These are phyloP conservation scores for Aegotheles bennettii DNA, from an alignment of 2,113 vertebrate genomes.

Conservation along the genomic window DNA sequence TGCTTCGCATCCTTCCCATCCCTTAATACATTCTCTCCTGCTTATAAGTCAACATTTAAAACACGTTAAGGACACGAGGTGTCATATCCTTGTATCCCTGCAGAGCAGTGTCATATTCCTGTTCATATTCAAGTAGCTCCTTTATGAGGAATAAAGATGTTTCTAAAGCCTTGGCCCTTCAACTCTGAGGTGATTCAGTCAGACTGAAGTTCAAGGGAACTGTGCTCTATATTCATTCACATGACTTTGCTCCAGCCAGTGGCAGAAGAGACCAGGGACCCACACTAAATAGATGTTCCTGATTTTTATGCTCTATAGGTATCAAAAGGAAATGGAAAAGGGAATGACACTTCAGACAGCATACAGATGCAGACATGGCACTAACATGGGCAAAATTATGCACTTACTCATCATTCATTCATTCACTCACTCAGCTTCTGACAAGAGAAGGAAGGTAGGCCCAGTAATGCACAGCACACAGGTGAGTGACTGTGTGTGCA, in stretches of 20 bases:
- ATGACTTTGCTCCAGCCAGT: background rate
- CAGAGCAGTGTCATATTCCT: background rate
- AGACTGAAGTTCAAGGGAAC: background rate
- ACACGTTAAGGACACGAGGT: fast-evolving
- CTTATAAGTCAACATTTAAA: background rate
- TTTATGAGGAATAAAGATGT: background rate
- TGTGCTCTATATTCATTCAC: background rate
- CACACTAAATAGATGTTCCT: fast-evolving
- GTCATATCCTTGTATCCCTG: background rate
- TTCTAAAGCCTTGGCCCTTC: background rate
- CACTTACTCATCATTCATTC: background rate
- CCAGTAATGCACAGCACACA: fast-evolving
- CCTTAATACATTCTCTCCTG: background rate
- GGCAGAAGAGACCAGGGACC: background rate
- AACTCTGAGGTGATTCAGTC: background rate
- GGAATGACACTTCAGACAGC: background rate
- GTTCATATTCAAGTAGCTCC: background rate
- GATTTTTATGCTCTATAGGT: background rate
- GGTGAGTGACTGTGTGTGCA: fast-evolving
- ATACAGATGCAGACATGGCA: fast-evolving
- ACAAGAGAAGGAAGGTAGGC: background rate
- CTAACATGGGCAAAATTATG: background rate
- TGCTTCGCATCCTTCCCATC: background rate
- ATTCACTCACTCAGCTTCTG: background rate
- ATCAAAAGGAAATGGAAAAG: background rate